Conservation (phyloP, 2,113 vertebrate genomes). For the Syngnathoides biaculeatus region DNA sequence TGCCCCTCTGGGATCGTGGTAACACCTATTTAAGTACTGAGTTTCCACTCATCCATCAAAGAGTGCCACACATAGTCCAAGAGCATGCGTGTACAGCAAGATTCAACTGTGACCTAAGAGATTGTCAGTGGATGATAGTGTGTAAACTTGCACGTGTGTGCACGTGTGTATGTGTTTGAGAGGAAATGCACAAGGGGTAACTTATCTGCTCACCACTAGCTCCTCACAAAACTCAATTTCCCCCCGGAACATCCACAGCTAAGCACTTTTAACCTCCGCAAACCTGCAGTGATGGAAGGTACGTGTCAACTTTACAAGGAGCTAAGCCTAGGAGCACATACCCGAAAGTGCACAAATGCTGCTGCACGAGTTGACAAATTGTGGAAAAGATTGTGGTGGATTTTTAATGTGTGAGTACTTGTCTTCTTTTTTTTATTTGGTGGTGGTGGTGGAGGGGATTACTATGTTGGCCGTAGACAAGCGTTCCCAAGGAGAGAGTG, state of each 20-base stretch:
- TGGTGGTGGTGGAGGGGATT: constrained; percentile 1
- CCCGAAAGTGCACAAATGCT: constrained; percentile 15
- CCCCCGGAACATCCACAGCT: constrained; percentile 30
- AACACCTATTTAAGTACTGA: constrained; percentile 67
- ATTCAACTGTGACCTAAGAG: constrained; percentile 52
- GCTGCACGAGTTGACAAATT: constrained; percentile 24
- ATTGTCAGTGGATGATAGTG: constrained; percentile 45
- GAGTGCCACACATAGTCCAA: constrained; percentile 28
- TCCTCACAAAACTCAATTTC: constrained; percentile 52
- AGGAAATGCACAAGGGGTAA: constrained; percentile 37
- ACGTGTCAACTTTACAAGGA: constrained; percentile 42
- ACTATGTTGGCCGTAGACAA: constrained; percentile 55
- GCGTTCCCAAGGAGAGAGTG: constrained; percentile 77
- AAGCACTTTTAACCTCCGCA: constrained; percentile 56
- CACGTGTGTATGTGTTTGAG: constrained; percentile 16
- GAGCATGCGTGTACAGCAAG: constrained; percentile 50
- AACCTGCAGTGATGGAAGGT: constrained; percentile 38
- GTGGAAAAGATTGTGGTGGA: constrained; percentile 25
- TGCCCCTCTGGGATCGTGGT: constrained; percentile 43
- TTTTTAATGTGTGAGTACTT: constrained; percentile 16
- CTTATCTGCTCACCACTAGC: constrained; percentile 32
- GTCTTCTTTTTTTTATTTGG: constrained; percentile 12
- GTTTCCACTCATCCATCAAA: constrained; percentile 68
- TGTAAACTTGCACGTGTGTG: constrained; percentile 14
- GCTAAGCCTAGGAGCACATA: constrained; percentile 4